These are phyloP conservation scores for Zoroaster sp. DNA, from an alignment of 53 echinoderm and acorn worm species.

Conservation along the genomic window DNA sequence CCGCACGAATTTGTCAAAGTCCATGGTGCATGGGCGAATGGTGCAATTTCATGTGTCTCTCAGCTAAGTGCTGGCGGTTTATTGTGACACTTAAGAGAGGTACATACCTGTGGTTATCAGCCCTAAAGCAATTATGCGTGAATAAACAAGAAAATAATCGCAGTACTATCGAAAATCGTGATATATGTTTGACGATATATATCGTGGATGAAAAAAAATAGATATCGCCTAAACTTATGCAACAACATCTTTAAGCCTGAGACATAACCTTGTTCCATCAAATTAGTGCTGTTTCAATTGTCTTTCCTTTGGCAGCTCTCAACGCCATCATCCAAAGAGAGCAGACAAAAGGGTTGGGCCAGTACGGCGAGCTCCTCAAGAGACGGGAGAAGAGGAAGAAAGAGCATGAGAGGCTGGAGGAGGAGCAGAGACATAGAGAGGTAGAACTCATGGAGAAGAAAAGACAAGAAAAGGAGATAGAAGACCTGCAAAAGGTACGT, in stretches of 20 bases:
- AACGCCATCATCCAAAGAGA: conserved; percentile 14
- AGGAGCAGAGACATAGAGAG: conserved; percentile 18
- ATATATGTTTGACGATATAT: no score
- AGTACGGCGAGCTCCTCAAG: conserved; percentile 39
- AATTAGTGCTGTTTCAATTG: not conserved
- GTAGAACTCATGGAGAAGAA: conserved; percentile 62
- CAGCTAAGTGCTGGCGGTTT: no score
- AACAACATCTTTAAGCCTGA: not conserved
- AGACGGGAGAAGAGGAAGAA: conserved; percentile 31
- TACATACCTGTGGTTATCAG: no score
- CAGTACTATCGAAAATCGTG: no score
- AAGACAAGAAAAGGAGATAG: conserved; percentile 59
- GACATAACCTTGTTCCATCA: not conserved
- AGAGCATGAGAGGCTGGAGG: not conserved
- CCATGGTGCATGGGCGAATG: no score
- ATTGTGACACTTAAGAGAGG: no score
- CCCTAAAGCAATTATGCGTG: no score
- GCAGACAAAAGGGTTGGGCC: not conserved
- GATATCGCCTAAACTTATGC: no score
- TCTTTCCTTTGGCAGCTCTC: not conserved
- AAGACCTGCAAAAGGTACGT: conserved; percentile 73
- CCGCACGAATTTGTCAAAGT: no score
- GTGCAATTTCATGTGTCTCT: no score
- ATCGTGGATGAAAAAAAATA: no score
- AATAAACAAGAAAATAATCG: no score